Evolutionary conservation across 2,797 vertebrate genomes (phyloP), one percentile per base, ranked within the genome.

Genomic region (Morelia viridis): DNA sequence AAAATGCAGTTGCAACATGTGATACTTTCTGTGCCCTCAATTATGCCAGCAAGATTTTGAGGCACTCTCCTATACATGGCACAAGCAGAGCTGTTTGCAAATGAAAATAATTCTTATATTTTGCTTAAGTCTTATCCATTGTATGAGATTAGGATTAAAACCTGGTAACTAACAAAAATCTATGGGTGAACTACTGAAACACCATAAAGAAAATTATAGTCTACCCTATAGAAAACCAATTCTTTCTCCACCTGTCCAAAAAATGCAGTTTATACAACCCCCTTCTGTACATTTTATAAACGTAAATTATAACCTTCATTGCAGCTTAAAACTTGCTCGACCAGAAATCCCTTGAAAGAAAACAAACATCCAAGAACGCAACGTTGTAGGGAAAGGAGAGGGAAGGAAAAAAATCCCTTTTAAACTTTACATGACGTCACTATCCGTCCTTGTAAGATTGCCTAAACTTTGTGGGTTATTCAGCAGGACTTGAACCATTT

Each of bases 361-460:
- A 80, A 76, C n/a, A 93, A 17, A 65, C 26, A 15, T 28, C 93
- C 94, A 95, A 89, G 92, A 92, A 89, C 53, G 83, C 15, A 50
- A 88, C 92, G 31, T 15, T 57, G 17, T 60, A 28, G 4, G 11
- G 31, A 41, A 41, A 26, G 0, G 26, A 5, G 53, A 10, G 31
- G 26, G 13, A 15, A 10, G 91, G 91, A 87, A 92, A 94, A 95
- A 91, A 71, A 88, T 94, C 93, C 88, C 93, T 92, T 97, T 97
- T 98, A 98, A 98, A 98, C 97, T 98, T 98, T 95, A 96, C 89
- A 97, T 98, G 98, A 98, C 98, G 98, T 98, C 98, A 98, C 96
- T 91, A 92, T 61, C 90, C 50, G 86, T 94, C 93, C 95, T 96
- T 91, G 94, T 96, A 97, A 98, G 97, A 95, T 97, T 97, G 96